Evolutionary conservation across 2,888 invertebrate species (phyloP).

Genomic region (Odontocolon sp.): DNA sequence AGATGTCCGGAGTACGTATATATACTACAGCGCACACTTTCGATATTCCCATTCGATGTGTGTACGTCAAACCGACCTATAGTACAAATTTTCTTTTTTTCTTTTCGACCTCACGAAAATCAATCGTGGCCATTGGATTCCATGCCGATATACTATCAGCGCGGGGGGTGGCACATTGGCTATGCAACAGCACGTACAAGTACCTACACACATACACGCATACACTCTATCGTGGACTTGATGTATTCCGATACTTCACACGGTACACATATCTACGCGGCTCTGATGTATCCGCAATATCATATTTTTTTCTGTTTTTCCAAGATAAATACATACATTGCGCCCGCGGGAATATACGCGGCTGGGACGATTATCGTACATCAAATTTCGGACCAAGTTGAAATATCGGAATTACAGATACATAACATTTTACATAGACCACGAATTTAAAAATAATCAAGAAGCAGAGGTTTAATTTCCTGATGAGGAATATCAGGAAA

Average conservation of each 20-base stretch:
- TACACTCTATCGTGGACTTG: constrained; percentile 19
- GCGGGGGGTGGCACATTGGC: too few species aligned
- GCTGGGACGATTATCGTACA: constrained; percentile 47
- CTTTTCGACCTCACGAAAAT: constrained; percentile 56
- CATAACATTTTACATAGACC: too few species aligned
- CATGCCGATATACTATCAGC: constrained; percentile 26
- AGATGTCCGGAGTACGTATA: constrained; percentile 60
- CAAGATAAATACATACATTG: constrained; percentile 33
- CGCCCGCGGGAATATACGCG: constrained; percentile 27
- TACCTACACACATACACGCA: constrained; percentile 17
- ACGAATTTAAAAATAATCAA: too few species aligned
- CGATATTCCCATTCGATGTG: constrained; percentile 5
- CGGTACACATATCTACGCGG: constrained; percentile 25
- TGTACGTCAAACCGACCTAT: background rate
- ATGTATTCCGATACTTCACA: constrained; percentile 45
- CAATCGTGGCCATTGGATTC: constrained; percentile 53
- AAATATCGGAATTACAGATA: constrained; percentile 37
- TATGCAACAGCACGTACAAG: constrained; percentile 16
- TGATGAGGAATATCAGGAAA: too few species aligned
- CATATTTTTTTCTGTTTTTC: constrained; percentile 5
- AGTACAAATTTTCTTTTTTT: constrained; percentile 23
- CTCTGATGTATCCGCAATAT: constrained; percentile 29
- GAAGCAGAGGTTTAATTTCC: too few species aligned
- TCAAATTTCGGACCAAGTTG: constrained; percentile 42
- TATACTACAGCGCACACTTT: constrained; percentile 33